Percentiles rank a stretch among this genome's conserved stretches.
Evolutionary conservation across 2,888 invertebrate genomes (phyloP).

Genomic region (Troides helena): DNA sequence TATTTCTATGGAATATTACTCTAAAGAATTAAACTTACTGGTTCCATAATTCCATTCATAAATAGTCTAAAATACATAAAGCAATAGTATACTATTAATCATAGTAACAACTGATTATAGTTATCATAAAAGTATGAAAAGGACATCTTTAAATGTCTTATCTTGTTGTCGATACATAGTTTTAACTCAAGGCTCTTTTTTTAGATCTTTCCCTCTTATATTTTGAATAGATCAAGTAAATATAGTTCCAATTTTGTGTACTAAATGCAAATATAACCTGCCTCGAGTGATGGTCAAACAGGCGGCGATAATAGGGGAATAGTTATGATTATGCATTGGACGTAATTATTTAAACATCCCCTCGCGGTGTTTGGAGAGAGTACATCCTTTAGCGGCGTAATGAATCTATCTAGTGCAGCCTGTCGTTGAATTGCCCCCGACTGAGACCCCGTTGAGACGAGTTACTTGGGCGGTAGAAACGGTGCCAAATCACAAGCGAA

Average conservation of each 20-base stretch:
- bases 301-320: constrained; percentile 19
- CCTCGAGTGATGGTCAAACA: constrained; percentile 7
- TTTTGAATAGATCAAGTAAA: background rate
- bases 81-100: too few relatives aligned
- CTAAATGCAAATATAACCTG: background rate
- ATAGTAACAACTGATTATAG: too few relatives aligned
- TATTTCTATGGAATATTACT: too few relatives aligned
- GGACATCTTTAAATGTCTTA: too few relatives aligned
- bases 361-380: constrained; percentile 16
- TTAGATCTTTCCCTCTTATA: background rate
- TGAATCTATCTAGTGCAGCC: constrained; percentile 52
- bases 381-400: constrained; percentile 43
- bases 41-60: too few relatives aligned
- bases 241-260: background rate
- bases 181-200: too few relatives aligned
- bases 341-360: constrained; percentile 28
- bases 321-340: constrained; percentile 27
- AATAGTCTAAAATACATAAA: too few relatives aligned
- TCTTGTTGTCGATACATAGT: too few relatives aligned
- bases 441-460: constrained; percentile 61
- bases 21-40: too few relatives aligned
- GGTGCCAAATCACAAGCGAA: constrained; percentile 27
- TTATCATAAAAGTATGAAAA: too few relatives aligned
- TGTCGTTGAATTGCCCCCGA: constrained; percentile 48
- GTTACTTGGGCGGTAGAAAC: constrained; percentile 47